phyloP scores from a whole-genome alignment of 1,140 invertebrate species.

The Drosophila eugracilis region DNA sequence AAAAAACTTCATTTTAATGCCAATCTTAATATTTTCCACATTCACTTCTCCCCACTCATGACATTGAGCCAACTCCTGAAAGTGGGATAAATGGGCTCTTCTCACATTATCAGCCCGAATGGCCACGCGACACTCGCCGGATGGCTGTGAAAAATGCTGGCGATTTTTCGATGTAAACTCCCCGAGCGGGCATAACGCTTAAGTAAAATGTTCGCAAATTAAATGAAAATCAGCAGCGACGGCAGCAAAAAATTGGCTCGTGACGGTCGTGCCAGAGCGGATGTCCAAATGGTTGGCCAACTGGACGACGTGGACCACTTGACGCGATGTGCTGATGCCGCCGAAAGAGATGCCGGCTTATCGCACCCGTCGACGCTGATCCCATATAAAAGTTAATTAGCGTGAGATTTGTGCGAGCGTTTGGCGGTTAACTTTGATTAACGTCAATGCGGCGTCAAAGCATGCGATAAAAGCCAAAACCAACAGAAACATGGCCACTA shows the following conservation, averaged over 20 bases:
- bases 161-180: conserved; percentile 25
- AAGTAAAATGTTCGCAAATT: conserved; percentile 65
- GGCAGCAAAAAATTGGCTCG: conserved; percentile 39
- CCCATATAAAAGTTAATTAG: conserved; percentile 76
- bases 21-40: neutral
- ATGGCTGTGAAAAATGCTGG: conserved; percentile 33
- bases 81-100: neutral
- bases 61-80: neutral
- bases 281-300: conserved; percentile 25
- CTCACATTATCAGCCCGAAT: conserved; percentile 28
- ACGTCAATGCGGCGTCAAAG: conserved; percentile 59
- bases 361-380: conserved; percentile 46
- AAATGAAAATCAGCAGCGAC: conserved; percentile 57
- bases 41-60: neutral
- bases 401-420: conserved; percentile 64
- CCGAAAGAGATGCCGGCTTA: conserved; percentile 60
- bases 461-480: conserved; percentile 28
- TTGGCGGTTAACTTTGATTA: conserved; percentile 62
- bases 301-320: no score
- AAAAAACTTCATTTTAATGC: no score
- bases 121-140: conserved; percentile 35
- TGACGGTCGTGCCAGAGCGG: conserved; percentile 41
- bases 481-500: conserved; percentile 14
- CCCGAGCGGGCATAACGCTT: conserved; percentile 44
- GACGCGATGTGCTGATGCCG: conserved; percentile 28